Conservation (phyloP, 2,888 invertebrate genomes). For the Pristionchus maxplancki region DNA sequence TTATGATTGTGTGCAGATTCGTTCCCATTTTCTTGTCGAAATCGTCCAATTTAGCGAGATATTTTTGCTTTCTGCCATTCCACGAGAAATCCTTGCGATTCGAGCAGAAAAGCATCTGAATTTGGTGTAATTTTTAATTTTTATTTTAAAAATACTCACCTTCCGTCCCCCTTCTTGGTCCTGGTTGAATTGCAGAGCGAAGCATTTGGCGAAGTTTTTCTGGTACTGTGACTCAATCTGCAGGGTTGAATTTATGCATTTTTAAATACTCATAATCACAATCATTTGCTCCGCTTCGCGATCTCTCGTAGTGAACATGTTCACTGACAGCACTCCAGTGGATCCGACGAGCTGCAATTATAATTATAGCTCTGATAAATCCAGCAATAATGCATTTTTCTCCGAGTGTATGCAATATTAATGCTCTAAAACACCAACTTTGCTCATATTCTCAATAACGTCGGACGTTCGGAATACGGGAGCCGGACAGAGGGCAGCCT, state of each 20-base stretch:
- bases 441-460: constrained; percentile 10
- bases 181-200: not conserved
- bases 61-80: not conserved
- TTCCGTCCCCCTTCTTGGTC: not conserved
- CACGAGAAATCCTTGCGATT: constrained; percentile 4
- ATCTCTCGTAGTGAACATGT: constrained; percentile 21
- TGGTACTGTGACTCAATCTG: not conserved
- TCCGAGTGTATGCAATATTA: no score
- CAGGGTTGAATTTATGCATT: not conserved
- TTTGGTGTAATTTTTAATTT: constrained; percentile 29
- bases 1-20: not conserved
- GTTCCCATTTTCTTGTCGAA: constrained; percentile 5
- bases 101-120: no score
- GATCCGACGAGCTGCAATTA: not conserved
- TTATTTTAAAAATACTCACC: not conserved
- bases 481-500: not conserved
- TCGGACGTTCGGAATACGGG: not conserved
- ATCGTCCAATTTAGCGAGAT: not conserved
- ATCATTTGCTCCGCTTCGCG: not conserved
- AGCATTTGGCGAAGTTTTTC: not conserved
- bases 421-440: no score
- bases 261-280: not conserved
- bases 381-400: no score
- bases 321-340: constrained; percentile 21
- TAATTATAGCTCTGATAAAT: not conserved